Evolutionary conservation across 2,113 vertebrate species (phyloP).

Genomic region (Todiramphus chloris): DNA sequence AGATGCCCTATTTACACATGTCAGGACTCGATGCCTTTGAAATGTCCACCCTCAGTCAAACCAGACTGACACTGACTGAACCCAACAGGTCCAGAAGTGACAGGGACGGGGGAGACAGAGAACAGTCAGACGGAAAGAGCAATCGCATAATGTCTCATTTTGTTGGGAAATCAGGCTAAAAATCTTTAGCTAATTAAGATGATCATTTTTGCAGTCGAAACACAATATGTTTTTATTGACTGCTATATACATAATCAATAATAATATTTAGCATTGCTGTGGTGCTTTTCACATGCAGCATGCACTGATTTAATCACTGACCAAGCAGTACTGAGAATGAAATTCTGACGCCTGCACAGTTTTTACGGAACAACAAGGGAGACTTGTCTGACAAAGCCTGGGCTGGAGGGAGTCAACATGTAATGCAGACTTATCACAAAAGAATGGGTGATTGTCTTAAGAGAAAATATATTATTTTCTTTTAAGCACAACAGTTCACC

Average conservation of each 20-base stretch:
- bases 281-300: neutral
- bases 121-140: neutral
- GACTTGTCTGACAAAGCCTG: neutral
- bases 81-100: neutral
- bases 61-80: neutral
- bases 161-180: slow-evolving; percentile 4
- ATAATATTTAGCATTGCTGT: slow-evolving; percentile 3
- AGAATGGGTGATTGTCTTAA: neutral
- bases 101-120: neutral
- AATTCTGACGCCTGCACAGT: neutral
- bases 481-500: neutral
- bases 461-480: slow-evolving; percentile 4
- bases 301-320: neutral
- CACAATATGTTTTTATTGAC: slow-evolving; percentile 24
- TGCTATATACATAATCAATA: slow-evolving; percentile 33
- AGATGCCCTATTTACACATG: neutral
- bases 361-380: neutral
- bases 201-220: slow-evolving; percentile 11
- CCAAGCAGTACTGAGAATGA: neutral
- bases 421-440: neutral
- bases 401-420: neutral
- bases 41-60: neutral
- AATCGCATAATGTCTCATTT: neutral
- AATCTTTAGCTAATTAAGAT: slow-evolving; percentile 53
- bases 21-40: neutral